Conservation (phyloP, 2,888 invertebrate genomes). For the Metalampra italica region DNA sequence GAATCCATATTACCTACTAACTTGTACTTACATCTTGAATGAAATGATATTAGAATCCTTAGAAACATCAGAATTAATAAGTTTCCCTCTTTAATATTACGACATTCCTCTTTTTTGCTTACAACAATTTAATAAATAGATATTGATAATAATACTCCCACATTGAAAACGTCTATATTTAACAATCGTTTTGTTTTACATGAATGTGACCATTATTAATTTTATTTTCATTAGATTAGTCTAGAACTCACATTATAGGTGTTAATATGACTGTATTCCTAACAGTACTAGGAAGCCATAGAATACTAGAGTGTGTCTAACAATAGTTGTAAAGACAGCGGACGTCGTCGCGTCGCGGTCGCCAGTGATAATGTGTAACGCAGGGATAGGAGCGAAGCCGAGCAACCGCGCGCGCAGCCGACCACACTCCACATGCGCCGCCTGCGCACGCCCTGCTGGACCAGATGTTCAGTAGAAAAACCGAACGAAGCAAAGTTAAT, state of each 20-base stretch:
- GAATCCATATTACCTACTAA: no score
- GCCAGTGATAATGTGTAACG: conserved; percentile 74
- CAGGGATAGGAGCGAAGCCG: conserved; percentile 75
- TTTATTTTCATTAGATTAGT: conserved; percentile 20
- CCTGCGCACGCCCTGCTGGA: conserved; percentile 90
- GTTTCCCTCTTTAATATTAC: no score
- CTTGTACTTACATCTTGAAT: no score
- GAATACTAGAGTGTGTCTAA: conserved; percentile 33
- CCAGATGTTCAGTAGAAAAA: conserved; percentile 84
- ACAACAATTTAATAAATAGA: no score
- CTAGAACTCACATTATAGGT: not conserved
- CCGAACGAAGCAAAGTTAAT: conserved; percentile 82
- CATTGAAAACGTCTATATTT: conserved; percentile 9
- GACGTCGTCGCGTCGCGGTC: conserved; percentile 24
- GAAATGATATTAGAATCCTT: no score
- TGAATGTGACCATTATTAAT: conserved; percentile 15
- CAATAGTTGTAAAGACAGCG: conserved; percentile 28
- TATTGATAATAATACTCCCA: conserved; percentile 31
- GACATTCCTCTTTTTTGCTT: no score
- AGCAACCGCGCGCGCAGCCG: conserved; percentile 64
- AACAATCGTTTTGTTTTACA: not conserved
- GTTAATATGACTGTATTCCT: no score
- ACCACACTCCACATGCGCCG: conserved; percentile 83
- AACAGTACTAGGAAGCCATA: not conserved
- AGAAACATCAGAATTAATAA: no score